Conservation (phyloP, 53 echinoderm and acorn worm species). For the Mesocentrotus franciscanus region DNA sequence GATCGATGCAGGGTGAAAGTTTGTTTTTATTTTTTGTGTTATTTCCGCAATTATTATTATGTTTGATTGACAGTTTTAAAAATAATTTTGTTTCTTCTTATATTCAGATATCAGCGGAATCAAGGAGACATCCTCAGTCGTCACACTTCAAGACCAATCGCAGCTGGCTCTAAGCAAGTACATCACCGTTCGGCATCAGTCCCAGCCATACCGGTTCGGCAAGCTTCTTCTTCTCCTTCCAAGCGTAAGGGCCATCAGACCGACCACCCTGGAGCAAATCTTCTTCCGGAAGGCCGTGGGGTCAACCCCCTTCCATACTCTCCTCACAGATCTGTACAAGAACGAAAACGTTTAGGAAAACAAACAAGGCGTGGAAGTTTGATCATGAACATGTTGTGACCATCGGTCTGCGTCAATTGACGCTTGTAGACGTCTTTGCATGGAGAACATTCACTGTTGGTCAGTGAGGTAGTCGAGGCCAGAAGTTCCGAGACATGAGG, state of each 20-base stretch:
- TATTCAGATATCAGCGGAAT: constrained; percentile 81
- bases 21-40: too few species aligned
- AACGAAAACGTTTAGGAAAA: constrained; percentile 81
- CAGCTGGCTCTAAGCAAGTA: constrained; percentile 95
- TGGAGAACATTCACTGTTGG: neutral
- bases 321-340: constrained; percentile 90
- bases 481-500: too few species aligned
- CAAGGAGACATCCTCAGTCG: constrained; percentile 79
- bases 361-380: neutral
- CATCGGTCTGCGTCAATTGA: neutral
- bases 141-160: constrained; percentile 91
- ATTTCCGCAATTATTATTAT: too few species aligned
- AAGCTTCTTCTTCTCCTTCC: constrained; percentile 91
- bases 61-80: too few species aligned
- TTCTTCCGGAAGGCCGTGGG: constrained; percentile 96
- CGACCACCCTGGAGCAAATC: constrained; percentile 89
- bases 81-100: neutral
- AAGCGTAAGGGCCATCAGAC: constrained; percentile 85
- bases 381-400: neutral
- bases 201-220: constrained; percentile 93
- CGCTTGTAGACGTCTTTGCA: neutral
- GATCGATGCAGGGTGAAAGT: too few species aligned
- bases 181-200: constrained; percentile 85
- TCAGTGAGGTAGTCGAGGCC: too few species aligned
- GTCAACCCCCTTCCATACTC: constrained; percentile 84